Conservation (phyloP, 2,888 invertebrate species). For the Drosophila infuscata region DNA sequence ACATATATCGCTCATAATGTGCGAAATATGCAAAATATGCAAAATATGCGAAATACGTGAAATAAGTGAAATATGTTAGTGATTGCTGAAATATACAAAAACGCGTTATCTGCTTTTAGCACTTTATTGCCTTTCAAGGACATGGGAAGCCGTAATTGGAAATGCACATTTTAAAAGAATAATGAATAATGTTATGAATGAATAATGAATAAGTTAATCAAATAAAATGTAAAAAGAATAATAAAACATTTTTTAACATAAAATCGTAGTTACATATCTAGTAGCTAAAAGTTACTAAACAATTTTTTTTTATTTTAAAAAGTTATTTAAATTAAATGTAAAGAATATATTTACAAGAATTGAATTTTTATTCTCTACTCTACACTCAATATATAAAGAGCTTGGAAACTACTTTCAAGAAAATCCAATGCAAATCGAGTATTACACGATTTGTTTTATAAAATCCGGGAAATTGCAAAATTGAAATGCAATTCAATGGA, state of each 20-base stretch:
- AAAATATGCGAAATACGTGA: slow-evolving; percentile 17
- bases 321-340: neutral
- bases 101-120: slow-evolving; percentile 45
- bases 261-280: neutral
- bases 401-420: neutral
- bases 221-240: neutral
- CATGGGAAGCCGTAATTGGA: slow-evolving; percentile 22
- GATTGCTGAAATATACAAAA: slow-evolving; percentile 55
- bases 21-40: slow-evolving; percentile 28
- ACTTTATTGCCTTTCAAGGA: slow-evolving; percentile 45
- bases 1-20: neutral
- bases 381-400: neutral
- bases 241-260: neutral
- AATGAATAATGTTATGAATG: neutral
- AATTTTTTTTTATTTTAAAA: neutral
- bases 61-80: slow-evolving; percentile 28
- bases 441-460: slow-evolving; percentile 3
- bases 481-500: slow-evolving; percentile 26
- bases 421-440: neutral
- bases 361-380: neutral
- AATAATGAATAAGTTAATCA: neutral
- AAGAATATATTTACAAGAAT: neutral
- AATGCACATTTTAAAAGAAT: slow-evolving; percentile 19
- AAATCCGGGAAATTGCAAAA: slow-evolving; percentile 9
- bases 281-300: neutral